Base-by-base conservation (phyloP, 2,797 vertebrate species). In the Dendrocincla tyrannina region DNA sequence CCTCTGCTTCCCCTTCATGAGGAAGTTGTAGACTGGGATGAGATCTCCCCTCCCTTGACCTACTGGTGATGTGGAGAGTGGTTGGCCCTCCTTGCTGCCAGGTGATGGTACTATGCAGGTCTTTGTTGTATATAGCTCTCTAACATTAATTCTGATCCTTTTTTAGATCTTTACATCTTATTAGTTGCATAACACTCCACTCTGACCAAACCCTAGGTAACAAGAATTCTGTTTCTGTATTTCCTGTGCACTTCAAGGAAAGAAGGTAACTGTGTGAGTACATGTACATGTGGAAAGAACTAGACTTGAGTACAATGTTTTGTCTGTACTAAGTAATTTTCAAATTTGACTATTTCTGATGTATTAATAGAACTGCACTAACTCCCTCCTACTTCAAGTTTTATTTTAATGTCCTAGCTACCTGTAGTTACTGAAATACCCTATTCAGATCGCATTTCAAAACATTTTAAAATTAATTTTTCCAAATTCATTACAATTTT, bases 61-160 rank as follows among this genome's bases (percentile, higher is more conserved):
- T 0, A 24, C 13, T 63, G 64, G 16, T 0, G 0, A 33, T 18
- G 42, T 24, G 7, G 58, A 44, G 23, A 50, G 37, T 0, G 0
- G 1, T 2, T 25, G n/a, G 28, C 23, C 9, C 2, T 77, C n/a
- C 58, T 70, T 64, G 19, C 64, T 64, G 44, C 20, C 44, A 23
- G 50, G 39, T 13, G 3, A 3, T 24, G 28, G n/a, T 13, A 83
- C 33, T 12, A 53, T 47, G 19, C 13, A 76, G 49, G 30, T 58
- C 42, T 72, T 58, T 6, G 1, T 14, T 56, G 42, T 17, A 4
- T 35, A 39, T 22, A 12, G 16, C 89, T 66, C 82, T 68, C 49
- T 78, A 67, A 50, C 24, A 41, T 17, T 74, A 60, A 46, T 56
- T 86, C 33, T 64, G 37, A 64, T 37, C 12, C 13, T 6, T n/a